Evolutionary conservation across 2,888 invertebrate genomes (phyloP).

Genomic region (Agrenia bidenticulata): DNA sequence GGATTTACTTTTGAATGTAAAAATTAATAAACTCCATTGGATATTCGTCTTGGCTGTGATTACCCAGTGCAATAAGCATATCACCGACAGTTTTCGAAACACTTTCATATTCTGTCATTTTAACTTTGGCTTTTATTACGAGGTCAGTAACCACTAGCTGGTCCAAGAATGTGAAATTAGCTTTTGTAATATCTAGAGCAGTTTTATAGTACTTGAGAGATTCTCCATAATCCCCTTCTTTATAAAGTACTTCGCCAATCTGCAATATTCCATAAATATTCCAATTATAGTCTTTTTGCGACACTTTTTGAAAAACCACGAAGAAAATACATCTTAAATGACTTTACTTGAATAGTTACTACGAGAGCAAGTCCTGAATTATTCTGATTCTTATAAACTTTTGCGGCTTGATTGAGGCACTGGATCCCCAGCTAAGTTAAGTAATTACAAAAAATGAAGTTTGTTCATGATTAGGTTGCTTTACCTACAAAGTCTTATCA

Average conservation of each 20-base stretch:
- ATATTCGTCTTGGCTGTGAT: constrained; percentile 15
- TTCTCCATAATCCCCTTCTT: constrained; percentile 39
- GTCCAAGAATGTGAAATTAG: constrained; percentile 44
- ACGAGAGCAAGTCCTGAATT: constrained; percentile 36
- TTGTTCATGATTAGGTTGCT: too few species aligned
- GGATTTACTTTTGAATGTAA: constrained; percentile 7
- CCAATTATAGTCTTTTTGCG: not conserved
- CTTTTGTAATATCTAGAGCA: constrained; percentile 42
- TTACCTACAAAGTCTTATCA: too few species aligned
- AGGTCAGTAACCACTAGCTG: constrained; percentile 42
- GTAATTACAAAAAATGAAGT: not conserved
- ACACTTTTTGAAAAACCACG: too few species aligned
- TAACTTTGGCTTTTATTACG: constrained; percentile 47
- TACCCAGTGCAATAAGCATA: constrained; percentile 29
- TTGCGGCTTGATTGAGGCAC: constrained; percentile 43
- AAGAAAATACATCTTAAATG: too few species aligned
- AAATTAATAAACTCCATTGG: not conserved
- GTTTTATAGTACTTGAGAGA: constrained; percentile 44
- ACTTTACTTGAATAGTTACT: constrained; percentile 41
- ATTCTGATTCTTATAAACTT: constrained; percentile 44
- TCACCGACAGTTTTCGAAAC: constrained; percentile 48
- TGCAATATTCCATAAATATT: constrained; percentile 8
- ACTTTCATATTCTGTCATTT: constrained; percentile 49
- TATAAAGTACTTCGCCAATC: constrained; percentile 15
- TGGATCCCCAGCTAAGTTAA: constrained; percentile 49